Evolutionary conservation across 2,888 invertebrate species (phyloP).

Genomic region (Habrosyne pyritoides): DNA sequence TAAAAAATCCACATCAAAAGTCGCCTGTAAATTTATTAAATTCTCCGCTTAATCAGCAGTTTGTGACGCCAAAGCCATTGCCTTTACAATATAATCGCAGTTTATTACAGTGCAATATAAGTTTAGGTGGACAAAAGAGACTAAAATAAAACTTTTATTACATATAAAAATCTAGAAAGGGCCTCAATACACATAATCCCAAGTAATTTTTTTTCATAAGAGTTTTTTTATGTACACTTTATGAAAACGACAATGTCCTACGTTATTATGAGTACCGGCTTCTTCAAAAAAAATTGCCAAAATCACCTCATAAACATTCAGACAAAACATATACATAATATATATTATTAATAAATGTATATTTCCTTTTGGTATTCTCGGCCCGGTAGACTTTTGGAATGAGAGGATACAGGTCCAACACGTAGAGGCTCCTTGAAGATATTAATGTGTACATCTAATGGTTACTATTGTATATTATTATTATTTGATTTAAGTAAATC

Average conservation of each 20-base stretch:
- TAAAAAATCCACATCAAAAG: neutral
- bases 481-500: too few relatives aligned
- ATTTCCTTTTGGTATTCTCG: too few relatives aligned
- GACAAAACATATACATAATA: too few relatives aligned
- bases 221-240: neutral
- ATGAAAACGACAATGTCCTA: neutral
- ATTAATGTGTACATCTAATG: too few relatives aligned
- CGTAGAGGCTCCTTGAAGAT: too few relatives aligned
- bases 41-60: neutral
- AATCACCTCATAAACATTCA: too few relatives aligned
- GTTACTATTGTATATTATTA: too few relatives aligned
- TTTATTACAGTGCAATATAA: slow-evolving; percentile 3
- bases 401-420: too few relatives aligned
- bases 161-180: slow-evolving; percentile 20
- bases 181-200: slow-evolving; percentile 14
- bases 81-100: slow-evolving; percentile 1
- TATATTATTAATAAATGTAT: too few relatives aligned
- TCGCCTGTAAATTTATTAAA: neutral
- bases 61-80: neutral
- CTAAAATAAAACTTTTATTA: slow-evolving; percentile 24
- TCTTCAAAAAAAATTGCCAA: too few relatives aligned
- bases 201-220: slow-evolving; percentile 15
- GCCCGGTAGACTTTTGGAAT: too few relatives aligned
- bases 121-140: slow-evolving; percentile 7
- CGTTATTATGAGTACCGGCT: neutral